Evolutionary conservation across 2,888 invertebrate genomes (phyloP).

Genomic region (Megaustenia siamemsis): DNA sequence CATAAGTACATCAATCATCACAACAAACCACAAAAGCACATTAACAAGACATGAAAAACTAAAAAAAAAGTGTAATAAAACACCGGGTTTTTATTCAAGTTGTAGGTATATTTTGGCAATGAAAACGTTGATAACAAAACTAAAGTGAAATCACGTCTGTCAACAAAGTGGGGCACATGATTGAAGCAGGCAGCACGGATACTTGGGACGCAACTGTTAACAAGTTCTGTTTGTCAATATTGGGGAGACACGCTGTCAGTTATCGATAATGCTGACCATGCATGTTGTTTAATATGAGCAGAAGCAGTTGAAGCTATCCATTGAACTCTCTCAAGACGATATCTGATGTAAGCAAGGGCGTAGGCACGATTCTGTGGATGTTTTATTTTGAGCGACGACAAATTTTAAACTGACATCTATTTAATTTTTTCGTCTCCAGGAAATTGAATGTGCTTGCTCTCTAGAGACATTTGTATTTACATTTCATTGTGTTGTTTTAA

Average conservation of each 20-base stretch:
- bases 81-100: slow-evolving; percentile 8
- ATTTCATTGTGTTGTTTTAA: too few relatives aligned
- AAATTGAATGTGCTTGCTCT: too few relatives aligned
- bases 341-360: background rate
- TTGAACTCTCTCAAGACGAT: background rate
- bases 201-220: background rate
- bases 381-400: too few relatives aligned
- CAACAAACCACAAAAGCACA: background rate
- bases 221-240: background rate
- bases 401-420: too few relatives aligned
- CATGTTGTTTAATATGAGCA: background rate
- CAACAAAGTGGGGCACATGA: slow-evolving; percentile 4
- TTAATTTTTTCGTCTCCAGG: too few relatives aligned
- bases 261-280: background rate
- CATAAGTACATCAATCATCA: background rate
- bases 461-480: too few relatives aligned
- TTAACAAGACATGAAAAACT: background rate
- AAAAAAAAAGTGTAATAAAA: background rate
- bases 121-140: slow-evolving; percentile 15
- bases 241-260: background rate
- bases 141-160: slow-evolving; percentile 1
- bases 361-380: too few relatives aligned
- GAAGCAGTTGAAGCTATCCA: background rate
- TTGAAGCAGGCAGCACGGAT: background rate
- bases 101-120: slow-evolving; percentile 31